Base-by-base conservation (phyloP, 2,113 vertebrate species). In the Aleadryas rufinucha region DNA sequence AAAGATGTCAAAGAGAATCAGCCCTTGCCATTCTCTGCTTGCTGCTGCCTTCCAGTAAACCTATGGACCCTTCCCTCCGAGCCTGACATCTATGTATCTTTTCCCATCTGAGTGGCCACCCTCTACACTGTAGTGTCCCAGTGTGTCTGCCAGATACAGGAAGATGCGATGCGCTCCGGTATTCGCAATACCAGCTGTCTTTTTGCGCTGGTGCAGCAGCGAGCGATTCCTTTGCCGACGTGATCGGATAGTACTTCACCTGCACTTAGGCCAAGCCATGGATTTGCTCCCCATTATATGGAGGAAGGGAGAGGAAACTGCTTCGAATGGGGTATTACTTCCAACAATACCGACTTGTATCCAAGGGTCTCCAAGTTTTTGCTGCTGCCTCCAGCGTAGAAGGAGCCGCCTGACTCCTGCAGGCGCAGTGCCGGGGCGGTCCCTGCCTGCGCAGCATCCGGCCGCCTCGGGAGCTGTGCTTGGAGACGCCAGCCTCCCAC, bases 41-140 rank as follows among this genome's bases (percentile, higher is more conserved):
- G 12, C 37, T 70, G 35, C 45, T 18, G 16, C 24, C 37, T 79
- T 23, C 41, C 33, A 53, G 30, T 6, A 14, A 64, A 31, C 23
- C 23, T 33, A 19, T 0, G n/a, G 24, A 6, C 20, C 27, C 53
- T 21, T n/a, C 44, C 21, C 31, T 21, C 39, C 3, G 1, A 33
- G 27, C 18, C 65, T 49, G 18, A 27, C 3, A 57, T 27, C 14
- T n/a, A 1, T 13, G 28, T 8, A 2, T 13, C 18, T 41, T 22
- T 57, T 11, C 14, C 14, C 21, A 22, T 2, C 6, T 17, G 14
- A 39, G 18, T 9, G 16, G 5, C 28, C 42, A 5, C 41, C 16
- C 31, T 37, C 15, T 0, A 1, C 19, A 31, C 9, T 3, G 9
- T 0, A 13, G 70, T 2, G 11, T 45, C 52, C 61, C 60, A 13